A percentile compares a stretch with the other conserved stretches of the same genome.
These are phyloP conservation scores for Pygocentrus nattereri DNA, from an alignment of 2,797 vertebrate species.

Conservation along the genomic window DNA sequence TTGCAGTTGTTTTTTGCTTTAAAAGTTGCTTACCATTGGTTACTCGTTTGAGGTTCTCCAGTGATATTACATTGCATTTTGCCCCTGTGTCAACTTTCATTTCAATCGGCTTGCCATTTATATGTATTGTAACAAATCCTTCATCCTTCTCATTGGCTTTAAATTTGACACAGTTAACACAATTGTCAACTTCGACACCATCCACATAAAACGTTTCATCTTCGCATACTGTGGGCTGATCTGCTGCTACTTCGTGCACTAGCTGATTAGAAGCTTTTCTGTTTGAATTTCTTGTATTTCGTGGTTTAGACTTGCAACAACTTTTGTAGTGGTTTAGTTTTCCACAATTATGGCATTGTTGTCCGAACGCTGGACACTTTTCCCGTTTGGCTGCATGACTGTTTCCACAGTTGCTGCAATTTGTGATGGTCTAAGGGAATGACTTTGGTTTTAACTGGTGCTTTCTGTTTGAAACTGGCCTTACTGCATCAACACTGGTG, in stretches of 20 bases:
- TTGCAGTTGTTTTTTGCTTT: background rate
- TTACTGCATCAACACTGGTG: no score
- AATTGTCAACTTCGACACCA: no score
- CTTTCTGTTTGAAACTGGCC: no score
- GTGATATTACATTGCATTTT: constrained; percentile 39
- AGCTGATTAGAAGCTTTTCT: no score
- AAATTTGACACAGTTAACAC: background rate
- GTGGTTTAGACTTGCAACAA: constrained; percentile 44
- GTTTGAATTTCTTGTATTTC: background rate
- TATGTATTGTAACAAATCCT: constrained; percentile 11
- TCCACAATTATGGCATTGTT: constrained; percentile 50
- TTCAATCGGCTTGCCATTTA: constrained; percentile 8
- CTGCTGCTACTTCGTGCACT: constrained; percentile 32
- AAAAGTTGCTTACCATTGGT: background rate
- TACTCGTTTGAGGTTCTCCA: background rate
- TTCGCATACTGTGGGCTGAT: no score
- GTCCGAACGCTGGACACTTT: constrained; percentile 46
- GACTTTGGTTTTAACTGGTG: background rate
- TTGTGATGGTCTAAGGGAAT: background rate
- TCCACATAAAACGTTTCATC: no score
- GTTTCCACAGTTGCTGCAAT: constrained; percentile 47
- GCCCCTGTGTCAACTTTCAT: constrained; percentile 40
- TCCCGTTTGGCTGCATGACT: constrained; percentile 37
- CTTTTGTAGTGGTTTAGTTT: constrained; percentile 46
- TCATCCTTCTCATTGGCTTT: background rate